Conservation (phyloP, 1,140 invertebrate genomes). For the Drosophila seguyi region DNA sequence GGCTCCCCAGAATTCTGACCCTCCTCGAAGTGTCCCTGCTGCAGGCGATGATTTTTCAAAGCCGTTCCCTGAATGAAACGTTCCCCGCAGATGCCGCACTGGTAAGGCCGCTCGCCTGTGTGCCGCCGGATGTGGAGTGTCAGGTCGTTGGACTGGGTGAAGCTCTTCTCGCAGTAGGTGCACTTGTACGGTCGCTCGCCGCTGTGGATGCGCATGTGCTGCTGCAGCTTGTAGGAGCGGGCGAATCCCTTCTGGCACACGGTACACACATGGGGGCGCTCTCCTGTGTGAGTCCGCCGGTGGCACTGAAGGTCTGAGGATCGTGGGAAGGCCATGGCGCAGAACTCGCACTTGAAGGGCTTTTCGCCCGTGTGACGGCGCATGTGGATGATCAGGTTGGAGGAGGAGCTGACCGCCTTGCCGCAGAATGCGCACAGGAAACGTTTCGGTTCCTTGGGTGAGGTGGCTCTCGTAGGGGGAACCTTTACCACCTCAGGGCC, state of each 20-base stretch:
- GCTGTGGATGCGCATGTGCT: constrained; percentile 88
- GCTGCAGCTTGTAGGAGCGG: constrained; percentile 87
- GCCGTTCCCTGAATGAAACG: constrained; percentile 84
- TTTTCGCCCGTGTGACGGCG: constrained; percentile 86
- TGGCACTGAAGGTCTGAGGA: constrained; percentile 85
- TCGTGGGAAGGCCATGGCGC: constrained; percentile 79
- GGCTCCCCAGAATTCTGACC: constrained; percentile 16
- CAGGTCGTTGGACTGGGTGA: constrained; percentile 87
- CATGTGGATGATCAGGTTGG: constrained; percentile 88
- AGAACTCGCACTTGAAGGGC: constrained; percentile 81
- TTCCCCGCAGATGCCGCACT: constrained; percentile 76
- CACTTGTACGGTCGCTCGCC: constrained; percentile 87
- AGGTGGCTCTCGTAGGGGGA: constrained; percentile 4
- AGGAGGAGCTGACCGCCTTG: constrained; percentile 86
- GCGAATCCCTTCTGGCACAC: constrained; percentile 86
- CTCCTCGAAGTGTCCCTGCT: constrained; percentile 65
- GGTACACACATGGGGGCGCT: constrained; percentile 87
- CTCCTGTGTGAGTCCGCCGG: constrained; percentile 87
- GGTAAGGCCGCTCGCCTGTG: constrained; percentile 87
- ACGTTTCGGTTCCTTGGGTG: constrained; percentile 62
- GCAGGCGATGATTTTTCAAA: constrained; percentile 74
- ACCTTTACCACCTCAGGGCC: neutral
- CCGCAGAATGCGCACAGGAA: constrained; percentile 87
- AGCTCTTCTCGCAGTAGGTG: constrained; percentile 87
- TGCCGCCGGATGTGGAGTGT: constrained; percentile 87